Evolutionary conservation across 2,888 invertebrate genomes (phyloP).

Genomic region (Calameuta idolon): DNA sequence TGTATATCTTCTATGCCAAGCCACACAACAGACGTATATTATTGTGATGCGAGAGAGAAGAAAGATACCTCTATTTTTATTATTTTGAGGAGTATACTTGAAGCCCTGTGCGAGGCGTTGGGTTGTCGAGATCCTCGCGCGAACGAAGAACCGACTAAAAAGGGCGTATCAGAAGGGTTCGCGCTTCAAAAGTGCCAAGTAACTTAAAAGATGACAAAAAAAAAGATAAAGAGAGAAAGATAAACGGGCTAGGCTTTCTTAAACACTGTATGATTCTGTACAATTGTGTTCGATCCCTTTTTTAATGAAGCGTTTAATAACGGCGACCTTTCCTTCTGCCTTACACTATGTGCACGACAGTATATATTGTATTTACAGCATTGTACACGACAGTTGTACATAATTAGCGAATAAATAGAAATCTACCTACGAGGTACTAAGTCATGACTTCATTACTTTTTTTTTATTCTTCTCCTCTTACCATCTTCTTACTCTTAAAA

Average conservation of each 20-base stretch:
- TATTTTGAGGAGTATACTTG: conserved; percentile 25
- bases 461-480: background rate
- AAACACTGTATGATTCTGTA: background rate
- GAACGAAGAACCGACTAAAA: background rate
- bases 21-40: background rate
- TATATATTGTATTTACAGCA: conserved; percentile 39
- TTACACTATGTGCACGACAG: conserved; percentile 14
- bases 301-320: background rate
- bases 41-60: conserved; percentile 34
- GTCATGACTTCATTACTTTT: background rate
- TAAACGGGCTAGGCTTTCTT: conserved; percentile 31
- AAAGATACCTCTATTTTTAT: conserved; percentile 31
- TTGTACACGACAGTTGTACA: conserved; percentile 49
- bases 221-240: conserved; percentile 24
- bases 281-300: background rate
- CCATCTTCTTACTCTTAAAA: background rate
- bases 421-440: background rate
- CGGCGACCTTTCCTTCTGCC: conserved; percentile 31
- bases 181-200: background rate
- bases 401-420: conserved; percentile 42
- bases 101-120: background rate
- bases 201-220: conserved; percentile 22
- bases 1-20: conserved; percentile 35
- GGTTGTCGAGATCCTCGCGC: background rate
- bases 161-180: background rate